These are phyloP conservation scores for Pipistrellus pipistrellus DNA, from an alignment of 2,797 vertebrate genomes.

Conservation along the genomic window DNA sequence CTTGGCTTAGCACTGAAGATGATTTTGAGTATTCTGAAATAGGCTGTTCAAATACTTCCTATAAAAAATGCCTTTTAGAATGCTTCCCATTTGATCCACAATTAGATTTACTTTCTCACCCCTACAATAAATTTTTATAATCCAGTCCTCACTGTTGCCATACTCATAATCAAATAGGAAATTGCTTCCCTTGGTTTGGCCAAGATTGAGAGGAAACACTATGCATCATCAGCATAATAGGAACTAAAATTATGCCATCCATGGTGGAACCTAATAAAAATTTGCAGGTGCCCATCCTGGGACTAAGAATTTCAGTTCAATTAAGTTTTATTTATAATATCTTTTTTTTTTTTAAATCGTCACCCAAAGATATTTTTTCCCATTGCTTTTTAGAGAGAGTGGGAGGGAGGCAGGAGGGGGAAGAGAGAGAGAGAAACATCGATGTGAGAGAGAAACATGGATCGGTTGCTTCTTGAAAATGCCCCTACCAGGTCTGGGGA, in stretches of 20 bases:
- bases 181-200: constrained; percentile 81
- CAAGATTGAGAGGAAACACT: constrained; percentile 73
- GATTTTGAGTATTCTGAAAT: constrained; percentile 16
- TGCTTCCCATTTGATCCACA: constrained; percentile 52
- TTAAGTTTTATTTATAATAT: background rate
- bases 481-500: no score
- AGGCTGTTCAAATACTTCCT: constrained; percentile 17
- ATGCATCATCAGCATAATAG: constrained; percentile 66
- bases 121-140: constrained; percentile 69
- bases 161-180: constrained; percentile 84
- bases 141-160: constrained; percentile 45
- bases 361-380: no score
- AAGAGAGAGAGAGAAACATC: no score
- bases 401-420: no score
- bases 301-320: constrained; percentile 50
- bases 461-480: no score
- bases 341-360: no score
- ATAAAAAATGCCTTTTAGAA: background rate
- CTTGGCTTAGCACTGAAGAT: background rate
- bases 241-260: constrained; percentile 71
- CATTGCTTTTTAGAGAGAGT: no score
- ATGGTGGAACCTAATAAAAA: constrained; percentile 59
- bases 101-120: constrained; percentile 40
- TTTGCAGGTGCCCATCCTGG: background rate
- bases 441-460: no score